These are phyloP conservation scores for Steinernema khuongi DNA, from an alignment of 1,140 invertebrate genomes.

Conservation along the genomic window DNA sequence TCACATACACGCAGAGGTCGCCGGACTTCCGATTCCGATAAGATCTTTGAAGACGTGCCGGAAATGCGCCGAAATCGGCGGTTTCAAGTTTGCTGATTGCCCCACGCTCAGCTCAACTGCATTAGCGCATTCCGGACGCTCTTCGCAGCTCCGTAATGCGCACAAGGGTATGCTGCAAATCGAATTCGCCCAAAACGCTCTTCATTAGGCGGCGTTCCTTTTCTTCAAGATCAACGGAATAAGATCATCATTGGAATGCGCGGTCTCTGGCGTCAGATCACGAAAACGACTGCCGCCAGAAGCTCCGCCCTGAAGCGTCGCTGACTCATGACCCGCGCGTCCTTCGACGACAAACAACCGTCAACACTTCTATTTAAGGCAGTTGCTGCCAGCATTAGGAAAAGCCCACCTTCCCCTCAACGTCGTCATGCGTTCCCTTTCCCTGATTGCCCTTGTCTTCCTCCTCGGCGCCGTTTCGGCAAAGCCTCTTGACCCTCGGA, in stretches of 20 bases:
- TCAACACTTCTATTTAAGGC: constrained; percentile 15
- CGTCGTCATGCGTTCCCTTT: background rate
- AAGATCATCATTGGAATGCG: constrained; percentile 13
- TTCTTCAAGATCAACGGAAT: background rate
- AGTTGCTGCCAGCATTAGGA: constrained; percentile 9
- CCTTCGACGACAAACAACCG: constrained; percentile 7
- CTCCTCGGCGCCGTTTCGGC: background rate
- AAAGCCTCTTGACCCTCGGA: background rate
- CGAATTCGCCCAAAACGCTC: background rate
- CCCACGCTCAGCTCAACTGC: background rate
- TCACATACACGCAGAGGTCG: background rate
- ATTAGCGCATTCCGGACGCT: background rate
- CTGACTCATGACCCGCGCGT: constrained; percentile 12
- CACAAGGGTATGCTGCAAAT: background rate
- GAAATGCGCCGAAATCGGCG: background rate
- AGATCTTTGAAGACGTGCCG: background rate
- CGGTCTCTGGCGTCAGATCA: constrained; percentile 11
- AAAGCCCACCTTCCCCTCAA: background rate
- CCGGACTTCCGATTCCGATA: background rate
- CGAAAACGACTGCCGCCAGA: constrained; percentile 1
- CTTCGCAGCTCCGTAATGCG: background rate
- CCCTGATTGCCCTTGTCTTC: background rate
- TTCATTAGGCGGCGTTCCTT: background rate
- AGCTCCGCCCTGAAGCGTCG: background rate
- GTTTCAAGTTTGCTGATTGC: background rate